These are phyloP conservation scores for Gymnocheta viridis DNA, from an alignment of 2,888 invertebrate species.

Conservation along the genomic window DNA sequence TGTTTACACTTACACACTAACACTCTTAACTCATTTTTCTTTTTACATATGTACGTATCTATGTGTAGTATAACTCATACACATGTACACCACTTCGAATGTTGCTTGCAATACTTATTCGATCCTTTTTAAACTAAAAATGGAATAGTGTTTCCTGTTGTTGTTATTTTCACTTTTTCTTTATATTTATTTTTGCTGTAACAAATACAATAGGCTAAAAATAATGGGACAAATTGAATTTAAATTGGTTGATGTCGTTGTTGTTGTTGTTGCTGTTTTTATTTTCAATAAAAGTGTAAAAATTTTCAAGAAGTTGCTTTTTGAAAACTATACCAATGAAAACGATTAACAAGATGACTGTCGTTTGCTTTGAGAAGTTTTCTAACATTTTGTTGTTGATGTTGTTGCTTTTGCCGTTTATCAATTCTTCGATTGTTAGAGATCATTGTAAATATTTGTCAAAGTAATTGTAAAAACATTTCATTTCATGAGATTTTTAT, in stretches of 20 bases:
- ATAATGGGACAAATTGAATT: constrained; percentile 81
- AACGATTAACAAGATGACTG: constrained; percentile 55
- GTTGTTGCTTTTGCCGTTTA: constrained; percentile 15
- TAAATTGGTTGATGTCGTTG: constrained; percentile 77
- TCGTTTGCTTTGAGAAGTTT: constrained; percentile 21
- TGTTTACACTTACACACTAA: constrained; percentile 33
- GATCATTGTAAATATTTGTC: constrained; percentile 69
- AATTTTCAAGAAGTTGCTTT: constrained; percentile 57
- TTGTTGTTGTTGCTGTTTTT: constrained; percentile 1
- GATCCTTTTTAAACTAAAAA: constrained; percentile 43
- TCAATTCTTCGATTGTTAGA: constrained; percentile 53
- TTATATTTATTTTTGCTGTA: constrained; percentile 46
- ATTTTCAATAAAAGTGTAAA: constrained; percentile 13
- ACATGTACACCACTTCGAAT: background rate
- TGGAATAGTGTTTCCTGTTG: constrained; percentile 32
- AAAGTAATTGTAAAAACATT: constrained; percentile 66
- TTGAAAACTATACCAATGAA: constrained; percentile 39
- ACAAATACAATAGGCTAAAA: constrained; percentile 77
- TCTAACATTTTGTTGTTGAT: constrained; percentile 24
- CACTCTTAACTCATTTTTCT: constrained; percentile 20
- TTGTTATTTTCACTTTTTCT: constrained; percentile 18
- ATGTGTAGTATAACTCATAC: background rate
- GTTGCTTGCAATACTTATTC: constrained; percentile 1
- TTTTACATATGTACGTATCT: background rate
- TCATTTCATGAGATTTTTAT: constrained; percentile 32